phyloP scores from a whole-genome alignment of 2,113 vertebrate genomes.

The Pyxicephalus adspersus region DNA sequence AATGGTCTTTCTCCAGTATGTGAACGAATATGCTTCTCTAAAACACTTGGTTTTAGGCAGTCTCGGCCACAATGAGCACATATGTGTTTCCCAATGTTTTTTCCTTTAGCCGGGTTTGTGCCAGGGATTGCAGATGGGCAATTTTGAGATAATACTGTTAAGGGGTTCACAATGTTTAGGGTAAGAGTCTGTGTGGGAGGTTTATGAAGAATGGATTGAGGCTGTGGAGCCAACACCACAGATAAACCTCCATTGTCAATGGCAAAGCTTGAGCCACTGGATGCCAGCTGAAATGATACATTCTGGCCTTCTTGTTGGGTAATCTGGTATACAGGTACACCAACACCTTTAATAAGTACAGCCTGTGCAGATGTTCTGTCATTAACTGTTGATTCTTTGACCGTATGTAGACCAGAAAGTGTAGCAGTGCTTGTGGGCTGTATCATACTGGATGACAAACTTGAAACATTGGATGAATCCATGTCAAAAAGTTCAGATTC shows the following conservation, averaged over 20 bases:
- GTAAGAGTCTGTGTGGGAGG: conserved; percentile 77
- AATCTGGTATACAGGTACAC: conserved; percentile 72
- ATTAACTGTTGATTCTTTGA: not conserved
- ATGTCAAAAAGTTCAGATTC: conserved; percentile 58
- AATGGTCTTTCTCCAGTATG: conserved; percentile 96
- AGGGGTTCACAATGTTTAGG: conserved; percentile 78
- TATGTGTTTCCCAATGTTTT: conserved; percentile 82
- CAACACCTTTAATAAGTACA: conserved; percentile 82
- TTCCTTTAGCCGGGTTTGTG: conserved; percentile 70
- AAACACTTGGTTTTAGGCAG: conserved; percentile 93
- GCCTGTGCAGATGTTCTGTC: conserved; percentile 61
- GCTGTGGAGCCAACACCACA: conserved; percentile 67
- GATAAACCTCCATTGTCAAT: conserved; percentile 62
- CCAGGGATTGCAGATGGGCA: conserved; percentile 57
- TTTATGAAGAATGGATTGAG: conserved; percentile 62
- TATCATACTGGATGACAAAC: conserved; percentile 9
- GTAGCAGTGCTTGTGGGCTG: conserved; percentile 2
- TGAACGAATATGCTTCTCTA: conserved; percentile 95
- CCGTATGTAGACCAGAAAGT: not conserved
- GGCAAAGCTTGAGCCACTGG: conserved; percentile 52
- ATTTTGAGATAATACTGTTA: conserved; percentile 71
- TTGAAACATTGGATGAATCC: conserved; percentile 63
- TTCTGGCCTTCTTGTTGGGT: conserved; percentile 65
- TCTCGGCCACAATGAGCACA: conserved; percentile 92
- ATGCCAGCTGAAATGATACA: conserved; percentile 60